These are phyloP conservation scores for Neoniphon sammara DNA, from an alignment of 2,797 vertebrate species.

Conservation along the genomic window DNA sequence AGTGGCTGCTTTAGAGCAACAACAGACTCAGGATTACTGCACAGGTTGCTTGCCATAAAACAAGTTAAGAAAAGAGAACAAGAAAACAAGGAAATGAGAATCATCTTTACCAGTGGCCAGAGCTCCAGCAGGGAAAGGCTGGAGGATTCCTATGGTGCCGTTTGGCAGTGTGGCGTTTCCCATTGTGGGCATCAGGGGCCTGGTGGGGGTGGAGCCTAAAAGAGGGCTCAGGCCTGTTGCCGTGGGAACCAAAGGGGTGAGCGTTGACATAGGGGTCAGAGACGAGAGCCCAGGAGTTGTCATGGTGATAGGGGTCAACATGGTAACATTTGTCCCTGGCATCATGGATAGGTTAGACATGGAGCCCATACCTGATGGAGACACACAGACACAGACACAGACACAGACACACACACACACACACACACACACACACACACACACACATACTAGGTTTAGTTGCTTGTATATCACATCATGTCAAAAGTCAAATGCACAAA, in stretches of 20 bases:
- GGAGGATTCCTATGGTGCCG: conserved; percentile 86
- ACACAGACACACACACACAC: background rate
- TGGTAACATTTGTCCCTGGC: conserved; percentile 78
- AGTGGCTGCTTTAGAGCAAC: background rate
- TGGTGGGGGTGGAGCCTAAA: conserved; percentile 66
- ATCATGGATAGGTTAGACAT: conserved; percentile 91
- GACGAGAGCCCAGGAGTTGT: conserved; percentile 77
- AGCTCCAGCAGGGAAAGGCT: conserved; percentile 82
- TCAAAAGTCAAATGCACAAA: conserved; percentile 10
- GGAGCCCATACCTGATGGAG: conserved; percentile 88
- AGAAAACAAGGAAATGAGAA: conserved; percentile 9
- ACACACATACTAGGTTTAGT: background rate
- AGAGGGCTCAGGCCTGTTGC: conserved; percentile 77
- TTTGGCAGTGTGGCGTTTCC: conserved; percentile 89
- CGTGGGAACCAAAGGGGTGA: conserved; percentile 63
- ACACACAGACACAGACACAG: conserved; percentile 7
- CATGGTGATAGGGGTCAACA: conserved; percentile 83
- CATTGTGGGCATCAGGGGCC: conserved; percentile 87
- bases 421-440: background rate
- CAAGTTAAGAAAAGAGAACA: background rate
- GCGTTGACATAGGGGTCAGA: conserved; percentile 82
- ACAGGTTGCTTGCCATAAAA: background rate
- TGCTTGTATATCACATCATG: no score
- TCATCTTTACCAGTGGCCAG: conserved; percentile 61
- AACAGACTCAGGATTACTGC: background rate